Conservation (phyloP, 2,113 vertebrate genomes). For the Tricholaema leucomelas region DNA sequence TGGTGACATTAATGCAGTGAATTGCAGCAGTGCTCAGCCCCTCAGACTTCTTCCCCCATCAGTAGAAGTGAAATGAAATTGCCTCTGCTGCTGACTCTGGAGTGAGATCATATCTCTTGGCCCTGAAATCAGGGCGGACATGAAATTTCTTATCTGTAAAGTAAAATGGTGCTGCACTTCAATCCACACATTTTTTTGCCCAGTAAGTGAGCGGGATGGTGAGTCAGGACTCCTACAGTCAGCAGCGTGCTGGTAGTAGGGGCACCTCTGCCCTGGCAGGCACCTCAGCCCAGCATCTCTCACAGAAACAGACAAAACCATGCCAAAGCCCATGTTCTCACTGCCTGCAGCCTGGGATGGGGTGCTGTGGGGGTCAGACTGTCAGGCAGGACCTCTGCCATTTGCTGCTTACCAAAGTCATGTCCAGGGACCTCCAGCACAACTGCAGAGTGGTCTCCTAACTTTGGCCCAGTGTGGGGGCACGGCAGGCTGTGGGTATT, state of each 20-base stretch:
- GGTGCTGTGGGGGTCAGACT: background rate
- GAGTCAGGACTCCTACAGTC: background rate
- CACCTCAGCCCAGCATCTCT: background rate
- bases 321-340: background rate
- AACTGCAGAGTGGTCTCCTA: background rate
- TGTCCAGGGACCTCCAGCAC: background rate
- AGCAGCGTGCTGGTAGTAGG: background rate
- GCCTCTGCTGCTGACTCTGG: background rate
- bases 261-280: background rate
- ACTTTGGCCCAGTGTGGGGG: background rate
- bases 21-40: background rate
- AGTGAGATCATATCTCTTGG: slow-evolving; percentile 23
- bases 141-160: slow-evolving; percentile 65
- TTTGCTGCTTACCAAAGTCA: background rate
- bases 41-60: background rate
- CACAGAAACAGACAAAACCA: background rate
- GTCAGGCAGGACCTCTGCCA: background rate
- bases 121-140: slow-evolving; percentile 57
- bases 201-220: slow-evolving; percentile 1
- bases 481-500: background rate
- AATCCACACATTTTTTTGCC: slow-evolving; percentile 65
- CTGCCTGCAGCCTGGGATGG: accelerated
- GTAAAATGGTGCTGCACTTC: slow-evolving; percentile 53
- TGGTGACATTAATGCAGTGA: background rate
- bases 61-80: slow-evolving; percentile 65